Conservation (phyloP, 2,113 vertebrate species). For the Tragelaphus imberbis region DNA sequence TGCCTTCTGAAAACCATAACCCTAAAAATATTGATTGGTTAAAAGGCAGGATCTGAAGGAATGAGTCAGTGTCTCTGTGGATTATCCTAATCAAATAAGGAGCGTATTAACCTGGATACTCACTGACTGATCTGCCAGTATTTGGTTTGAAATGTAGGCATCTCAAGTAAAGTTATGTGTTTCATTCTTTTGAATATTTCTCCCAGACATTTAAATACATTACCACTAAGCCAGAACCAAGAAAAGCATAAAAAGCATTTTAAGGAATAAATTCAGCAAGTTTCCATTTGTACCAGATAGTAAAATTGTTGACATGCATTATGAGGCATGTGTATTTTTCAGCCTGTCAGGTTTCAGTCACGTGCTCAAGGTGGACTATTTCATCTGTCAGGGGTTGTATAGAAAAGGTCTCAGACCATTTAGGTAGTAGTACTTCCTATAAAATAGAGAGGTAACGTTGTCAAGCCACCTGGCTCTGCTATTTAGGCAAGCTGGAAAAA, state of each 20-base stretch:
- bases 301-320: constrained; percentile 74
- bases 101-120: constrained; percentile 69
- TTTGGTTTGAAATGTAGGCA: constrained; percentile 80
- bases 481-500: constrained; percentile 30
- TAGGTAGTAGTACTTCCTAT: not conserved
- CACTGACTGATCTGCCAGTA: constrained; percentile 66
- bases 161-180: constrained; percentile 78
- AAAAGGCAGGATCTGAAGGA: constrained; percentile 76
- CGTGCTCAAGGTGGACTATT: not conserved
- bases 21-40: constrained; percentile 79
- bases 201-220: constrained; percentile 80
- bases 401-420: not conserved
- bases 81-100: constrained; percentile 79
- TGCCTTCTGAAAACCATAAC: constrained; percentile 74
- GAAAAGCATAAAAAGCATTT: constrained; percentile 70
- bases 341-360: not conserved
- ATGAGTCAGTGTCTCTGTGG: constrained; percentile 66
- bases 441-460: not conserved
- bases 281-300: constrained; percentile 72
- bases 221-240: constrained; percentile 75
- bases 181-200: constrained; percentile 80
- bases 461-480: constrained; percentile 1
- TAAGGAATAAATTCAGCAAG: constrained; percentile 74
- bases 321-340: constrained; percentile 54
- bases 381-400: not conserved